phyloP scores from a whole-genome alignment of 1,140 invertebrate species.

The Sycophaga agraensis region DNA sequence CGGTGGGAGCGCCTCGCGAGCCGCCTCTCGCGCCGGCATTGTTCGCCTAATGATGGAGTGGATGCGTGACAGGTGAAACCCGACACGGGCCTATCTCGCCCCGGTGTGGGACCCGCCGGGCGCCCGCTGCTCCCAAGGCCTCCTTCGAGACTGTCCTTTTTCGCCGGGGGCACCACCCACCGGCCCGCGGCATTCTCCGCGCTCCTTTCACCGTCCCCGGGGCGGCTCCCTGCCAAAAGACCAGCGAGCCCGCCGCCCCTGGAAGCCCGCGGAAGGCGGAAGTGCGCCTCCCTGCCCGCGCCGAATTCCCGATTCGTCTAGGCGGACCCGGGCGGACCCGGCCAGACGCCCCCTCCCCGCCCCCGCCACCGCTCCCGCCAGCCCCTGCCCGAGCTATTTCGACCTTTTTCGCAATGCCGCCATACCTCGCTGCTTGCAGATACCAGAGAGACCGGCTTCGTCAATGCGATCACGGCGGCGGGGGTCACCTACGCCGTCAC shows the following conservation, averaged over 20 bases:
- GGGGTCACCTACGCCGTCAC: constrained; percentile 88
- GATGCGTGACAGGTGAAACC: constrained; percentile 53
- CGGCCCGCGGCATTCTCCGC: background rate
- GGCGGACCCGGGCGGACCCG: too few species aligned
- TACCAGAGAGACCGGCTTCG: constrained; percentile 89
- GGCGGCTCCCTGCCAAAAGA: too few species aligned
- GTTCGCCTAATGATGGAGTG: constrained; percentile 53
- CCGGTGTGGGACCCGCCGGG: constrained; percentile 37
- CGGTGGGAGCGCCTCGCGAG: constrained; percentile 33
- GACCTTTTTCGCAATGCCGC: constrained; percentile 34
- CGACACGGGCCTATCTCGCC: constrained; percentile 39
- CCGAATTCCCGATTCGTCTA: too few species aligned
- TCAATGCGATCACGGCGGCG: constrained; percentile 90
- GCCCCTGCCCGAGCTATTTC: too few species aligned
- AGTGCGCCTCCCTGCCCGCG: background rate
- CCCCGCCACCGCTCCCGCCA: too few species aligned
- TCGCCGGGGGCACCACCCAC: too few species aligned
- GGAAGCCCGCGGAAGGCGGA: constrained; percentile 20
- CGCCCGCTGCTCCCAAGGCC: constrained; percentile 42
- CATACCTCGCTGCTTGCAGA: constrained; percentile 69
- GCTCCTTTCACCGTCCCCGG: constrained; percentile 1
- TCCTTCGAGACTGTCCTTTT: constrained; percentile 33
- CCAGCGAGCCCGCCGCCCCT: too few species aligned
- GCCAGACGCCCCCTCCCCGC: too few species aligned
- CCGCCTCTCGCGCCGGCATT: constrained; percentile 40